These are phyloP conservation scores for Pristionchus exspectatus DNA, from an alignment of 2,888 invertebrate genomes.

Conservation along the genomic window DNA sequence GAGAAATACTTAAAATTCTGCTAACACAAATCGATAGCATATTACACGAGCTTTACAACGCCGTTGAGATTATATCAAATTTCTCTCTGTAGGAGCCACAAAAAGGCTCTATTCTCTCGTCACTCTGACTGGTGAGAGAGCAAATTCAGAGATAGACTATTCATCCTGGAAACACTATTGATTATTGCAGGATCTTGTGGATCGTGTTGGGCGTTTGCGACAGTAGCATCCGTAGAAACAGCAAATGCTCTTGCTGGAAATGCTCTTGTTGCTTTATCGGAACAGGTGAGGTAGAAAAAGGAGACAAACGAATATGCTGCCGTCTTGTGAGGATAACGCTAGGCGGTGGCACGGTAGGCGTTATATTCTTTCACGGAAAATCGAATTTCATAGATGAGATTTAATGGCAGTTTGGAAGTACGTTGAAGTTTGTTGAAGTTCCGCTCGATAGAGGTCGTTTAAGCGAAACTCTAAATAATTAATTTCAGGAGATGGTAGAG, in stretches of 20 bases:
- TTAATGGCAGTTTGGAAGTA: no score
- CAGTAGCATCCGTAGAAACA: constrained; percentile 69
- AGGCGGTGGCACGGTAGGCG: not conserved
- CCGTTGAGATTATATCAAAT: no score
- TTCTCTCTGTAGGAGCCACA: no score
- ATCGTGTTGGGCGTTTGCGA: constrained; percentile 74
- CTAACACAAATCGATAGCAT: no score
- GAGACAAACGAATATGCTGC: no score
- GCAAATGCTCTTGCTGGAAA: constrained; percentile 65
- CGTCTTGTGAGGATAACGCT: not conserved
- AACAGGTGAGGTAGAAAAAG: constrained; percentile 63
- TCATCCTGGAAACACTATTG: not conserved
- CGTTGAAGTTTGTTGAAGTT: not conserved
- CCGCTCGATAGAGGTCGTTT: not conserved
- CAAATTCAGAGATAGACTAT: not conserved
- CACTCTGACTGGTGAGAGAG: no score
- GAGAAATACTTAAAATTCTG: no score
- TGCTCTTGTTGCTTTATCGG: constrained; percentile 64
- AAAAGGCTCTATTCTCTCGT: no score
- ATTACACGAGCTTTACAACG: no score
- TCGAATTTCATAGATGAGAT: no score
- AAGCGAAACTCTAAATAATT: not conserved
- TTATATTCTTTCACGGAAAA: no score
- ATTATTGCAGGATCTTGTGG: constrained; percentile 64
- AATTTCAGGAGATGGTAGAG: constrained; percentile 66